Percentiles rank a stretch among this genome's conserved stretches.
These are phyloP conservation scores for Pangasianodon hypophthalmus DNA, from an alignment of 2,113 vertebrate species.

Conservation along the genomic window DNA sequence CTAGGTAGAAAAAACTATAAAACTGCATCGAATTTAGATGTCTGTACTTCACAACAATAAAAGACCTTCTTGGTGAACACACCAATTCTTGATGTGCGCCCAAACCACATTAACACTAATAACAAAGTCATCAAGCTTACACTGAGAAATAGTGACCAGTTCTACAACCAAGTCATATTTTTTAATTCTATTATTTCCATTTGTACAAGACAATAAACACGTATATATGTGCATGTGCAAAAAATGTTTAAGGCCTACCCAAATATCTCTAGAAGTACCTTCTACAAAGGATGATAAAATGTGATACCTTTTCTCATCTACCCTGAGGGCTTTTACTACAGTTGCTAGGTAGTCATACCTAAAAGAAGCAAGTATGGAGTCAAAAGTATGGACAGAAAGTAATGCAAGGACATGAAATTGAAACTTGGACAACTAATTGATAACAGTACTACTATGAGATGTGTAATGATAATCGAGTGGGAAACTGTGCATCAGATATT, in stretches of 20 bases:
- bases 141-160: neutral
- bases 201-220: neutral
- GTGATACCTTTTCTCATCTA: neutral
- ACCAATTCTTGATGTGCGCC: neutral
- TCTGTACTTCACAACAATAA: neutral
- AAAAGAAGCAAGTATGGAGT: neutral
- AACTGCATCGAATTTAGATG: neutral
- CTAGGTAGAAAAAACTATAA: neutral
- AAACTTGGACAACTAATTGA: neutral
- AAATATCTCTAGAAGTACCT: neutral
- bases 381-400: neutral
- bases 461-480: neutral
- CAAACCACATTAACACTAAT: neutral
- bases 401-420: neutral
- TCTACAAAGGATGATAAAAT: slow-evolving; percentile 6
- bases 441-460: neutral
- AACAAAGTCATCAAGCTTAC: neutral
- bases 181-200: neutral
- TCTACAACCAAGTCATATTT: neutral
- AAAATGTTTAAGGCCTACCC: neutral
- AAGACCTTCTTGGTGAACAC: neutral
- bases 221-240: neutral
- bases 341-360: neutral
- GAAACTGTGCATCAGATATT: neutral
- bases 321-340: neutral